phyloP scores from a whole-genome alignment of 2,888 invertebrate genomes.

The Elgonia sp. region DNA sequence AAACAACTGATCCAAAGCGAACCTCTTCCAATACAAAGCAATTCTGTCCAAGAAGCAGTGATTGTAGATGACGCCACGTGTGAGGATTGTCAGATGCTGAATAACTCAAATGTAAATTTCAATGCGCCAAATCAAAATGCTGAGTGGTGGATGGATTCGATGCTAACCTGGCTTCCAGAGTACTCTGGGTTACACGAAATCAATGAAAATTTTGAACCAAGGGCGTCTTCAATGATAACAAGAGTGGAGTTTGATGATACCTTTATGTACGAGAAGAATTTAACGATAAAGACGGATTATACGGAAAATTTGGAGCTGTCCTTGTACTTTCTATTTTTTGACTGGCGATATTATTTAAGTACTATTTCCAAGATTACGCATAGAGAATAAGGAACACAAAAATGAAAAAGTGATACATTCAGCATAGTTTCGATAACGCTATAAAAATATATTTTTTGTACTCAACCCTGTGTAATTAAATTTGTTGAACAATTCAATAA shows the following conservation, averaged over 20 bases:
- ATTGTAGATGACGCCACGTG: conserved; percentile 30
- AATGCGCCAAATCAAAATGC: conserved; percentile 65
- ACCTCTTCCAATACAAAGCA: conserved; percentile 33
- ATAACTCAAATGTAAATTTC: conserved; percentile 39
- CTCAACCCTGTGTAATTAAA: not conserved
- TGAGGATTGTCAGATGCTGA: conserved; percentile 63
- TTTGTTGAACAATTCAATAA: too few relatives aligned
- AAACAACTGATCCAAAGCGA: conserved; percentile 66
- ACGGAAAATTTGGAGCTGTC: conserved; percentile 80
- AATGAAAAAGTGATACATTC: not conserved
- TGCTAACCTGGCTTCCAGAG: conserved; percentile 82
- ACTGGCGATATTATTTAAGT: conserved; percentile 82
- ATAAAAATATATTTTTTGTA: not conserved
- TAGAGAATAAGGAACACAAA: conserved; percentile 13
- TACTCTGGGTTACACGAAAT: conserved; percentile 76
- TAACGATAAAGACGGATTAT: conserved; percentile 81
- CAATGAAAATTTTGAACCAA: conserved; percentile 70
- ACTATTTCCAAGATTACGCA: conserved; percentile 70
- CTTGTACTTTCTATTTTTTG: conserved; percentile 78
- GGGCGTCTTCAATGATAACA: conserved; percentile 73
- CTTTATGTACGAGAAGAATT: conserved; percentile 71
- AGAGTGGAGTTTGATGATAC: conserved; percentile 78
- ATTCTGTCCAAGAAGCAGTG: not conserved
- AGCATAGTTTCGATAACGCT: not conserved
- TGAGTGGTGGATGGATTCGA: conserved; percentile 83